These are phyloP conservation scores for Eublepharis macularius DNA, from an alignment of 2,113 vertebrate species.

Conservation along the genomic window DNA sequence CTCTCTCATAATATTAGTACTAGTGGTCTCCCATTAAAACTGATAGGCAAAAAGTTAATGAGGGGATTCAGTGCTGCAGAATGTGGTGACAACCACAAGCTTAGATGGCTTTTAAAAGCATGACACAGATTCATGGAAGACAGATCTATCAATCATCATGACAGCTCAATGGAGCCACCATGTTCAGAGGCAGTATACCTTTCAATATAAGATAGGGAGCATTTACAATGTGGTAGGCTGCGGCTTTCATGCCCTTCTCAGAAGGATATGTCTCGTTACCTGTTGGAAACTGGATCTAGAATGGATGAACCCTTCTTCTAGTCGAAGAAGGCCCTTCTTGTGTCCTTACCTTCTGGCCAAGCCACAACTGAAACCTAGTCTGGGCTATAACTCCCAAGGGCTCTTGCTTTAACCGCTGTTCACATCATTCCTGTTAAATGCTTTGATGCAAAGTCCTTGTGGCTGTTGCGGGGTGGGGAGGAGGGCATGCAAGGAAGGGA, in stretches of 20 bases:
- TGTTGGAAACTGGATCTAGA: not conserved
- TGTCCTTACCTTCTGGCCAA: not conserved
- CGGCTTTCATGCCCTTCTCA: not conserved
- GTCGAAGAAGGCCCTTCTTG: not conserved
- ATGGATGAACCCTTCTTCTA: not conserved
- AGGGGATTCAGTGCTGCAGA: not conserved
- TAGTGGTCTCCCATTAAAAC: not conserved
- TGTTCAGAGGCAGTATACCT: not conserved
- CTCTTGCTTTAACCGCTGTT: constrained; percentile 4
- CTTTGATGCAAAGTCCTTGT: constrained; percentile 18
- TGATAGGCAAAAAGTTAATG: not conserved
- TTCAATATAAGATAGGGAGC: not conserved
- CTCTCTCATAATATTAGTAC: not conserved
- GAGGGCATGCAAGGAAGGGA: not conserved
- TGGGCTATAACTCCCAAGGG: not conserved
- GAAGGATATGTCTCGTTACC: not conserved
- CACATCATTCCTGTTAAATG: not conserved
- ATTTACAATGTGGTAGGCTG: too few relatives aligned
- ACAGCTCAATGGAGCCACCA: not conserved
- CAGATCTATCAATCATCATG: not conserved
- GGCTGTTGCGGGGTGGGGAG: not conserved
- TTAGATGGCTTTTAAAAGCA: not conserved
- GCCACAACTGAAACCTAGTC: constrained; percentile 12
- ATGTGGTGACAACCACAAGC: not conserved
- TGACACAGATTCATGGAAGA: not conserved